A percentile compares a stretch with the other conserved stretches of the same genome.
phyloP scores from a whole-genome alignment of 64 coral and sea anemone genomes.

The Platygyra sinensis region DNA sequence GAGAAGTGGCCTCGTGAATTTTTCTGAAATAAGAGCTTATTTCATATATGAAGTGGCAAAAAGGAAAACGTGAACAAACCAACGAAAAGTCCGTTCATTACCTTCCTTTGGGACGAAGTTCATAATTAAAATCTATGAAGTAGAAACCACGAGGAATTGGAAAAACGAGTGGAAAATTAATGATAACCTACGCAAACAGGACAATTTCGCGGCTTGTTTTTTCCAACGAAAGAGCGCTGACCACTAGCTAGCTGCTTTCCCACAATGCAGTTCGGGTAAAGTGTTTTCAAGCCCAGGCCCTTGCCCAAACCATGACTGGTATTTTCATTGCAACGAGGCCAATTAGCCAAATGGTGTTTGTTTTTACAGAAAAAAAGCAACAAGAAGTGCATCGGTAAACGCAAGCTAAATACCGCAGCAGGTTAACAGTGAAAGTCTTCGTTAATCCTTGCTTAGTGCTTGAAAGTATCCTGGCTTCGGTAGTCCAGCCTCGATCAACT shows the following conservation, averaged over 20 bases:
- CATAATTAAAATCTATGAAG: background rate
- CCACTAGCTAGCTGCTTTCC: background rate
- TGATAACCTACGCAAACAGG: slow-evolving; percentile 38
- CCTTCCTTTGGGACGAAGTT: slow-evolving; percentile 19
- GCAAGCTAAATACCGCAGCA: background rate
- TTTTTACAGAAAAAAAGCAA: no score
- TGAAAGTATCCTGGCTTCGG: background rate
- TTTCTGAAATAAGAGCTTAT: background rate
- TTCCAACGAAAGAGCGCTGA: slow-evolving; percentile 20
- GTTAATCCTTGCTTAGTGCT: background rate
- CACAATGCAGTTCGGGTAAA: background rate
- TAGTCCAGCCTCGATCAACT: background rate
- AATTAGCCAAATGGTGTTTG: background rate
- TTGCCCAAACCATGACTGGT: background rate
- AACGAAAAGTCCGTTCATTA: background rate
- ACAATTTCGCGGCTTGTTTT: slow-evolving; percentile 46
- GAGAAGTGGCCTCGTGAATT: background rate
- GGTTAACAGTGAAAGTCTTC: background rate
- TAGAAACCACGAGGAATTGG: background rate
- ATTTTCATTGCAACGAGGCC: background rate
- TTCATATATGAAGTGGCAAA: background rate
- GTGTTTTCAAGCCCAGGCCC: no score
- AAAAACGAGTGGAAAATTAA: background rate
- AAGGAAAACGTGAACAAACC: background rate
- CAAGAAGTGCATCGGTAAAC: background rate